Percentiles rank a stretch among this genome's conserved stretches.
Evolutionary conservation across 2,113 vertebrate species (phyloP).

Genomic region (Isichthys henryi): DNA sequence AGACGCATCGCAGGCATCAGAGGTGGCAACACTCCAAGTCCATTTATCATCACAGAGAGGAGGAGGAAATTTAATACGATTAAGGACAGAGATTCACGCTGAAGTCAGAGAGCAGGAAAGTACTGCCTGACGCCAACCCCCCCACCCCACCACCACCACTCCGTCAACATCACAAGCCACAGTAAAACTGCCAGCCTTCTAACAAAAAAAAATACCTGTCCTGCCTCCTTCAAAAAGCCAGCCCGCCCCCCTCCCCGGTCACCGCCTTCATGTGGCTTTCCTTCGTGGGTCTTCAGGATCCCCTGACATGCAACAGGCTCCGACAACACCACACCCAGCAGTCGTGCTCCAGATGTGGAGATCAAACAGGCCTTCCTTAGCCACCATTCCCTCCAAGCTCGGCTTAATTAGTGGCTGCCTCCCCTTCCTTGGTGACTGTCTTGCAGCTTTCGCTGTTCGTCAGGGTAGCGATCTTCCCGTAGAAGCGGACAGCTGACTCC

Average conservation of each 20-base stretch:
- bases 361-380: slow-evolving; percentile 53
- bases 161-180: not conserved
- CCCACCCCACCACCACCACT: not conserved
- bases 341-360: slow-evolving; percentile 25
- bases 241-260: not conserved
- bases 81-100: slow-evolving; percentile 33
- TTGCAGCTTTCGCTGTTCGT: slow-evolving; percentile 51
- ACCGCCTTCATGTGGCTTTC: not conserved
- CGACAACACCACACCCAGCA: slow-evolving; percentile 35
- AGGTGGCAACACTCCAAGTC: not conserved
- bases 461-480: slow-evolving; percentile 30
- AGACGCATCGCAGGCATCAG: not conserved
- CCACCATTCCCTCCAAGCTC: slow-evolving; percentile 58
- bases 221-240: not conserved
- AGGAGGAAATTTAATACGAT: too few species aligned
- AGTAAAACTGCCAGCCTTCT: not conserved
- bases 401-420: slow-evolving; percentile 55
- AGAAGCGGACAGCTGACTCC: not conserved
- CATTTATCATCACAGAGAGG: not conserved
- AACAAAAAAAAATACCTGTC: not conserved
- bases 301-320: not conserved
- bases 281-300: not conserved
- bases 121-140: not conserved
- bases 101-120: slow-evolving; percentile 24
- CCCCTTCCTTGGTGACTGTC: slow-evolving; percentile 48